phyloP scores from a whole-genome alignment of 2,113 vertebrate species.

The human (Homo sapiens) region GRCh38 chrX:145338001-145338500 shows the following conservation, averaged over 20 bases:
- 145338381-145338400: neutral
- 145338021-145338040: neutral
- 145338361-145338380: neutral
- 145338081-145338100: neutral
- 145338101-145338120: neutral
- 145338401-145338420: neutral
- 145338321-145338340: neutral
- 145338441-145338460: neutral
- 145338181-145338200: neutral
- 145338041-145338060: neutral
- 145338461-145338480: neutral
- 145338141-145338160: neutral
- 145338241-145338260: neutral
- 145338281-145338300: neutral
- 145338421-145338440: neutral
- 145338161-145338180: neutral
- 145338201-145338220: neutral
- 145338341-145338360: neutral
- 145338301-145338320: neutral
- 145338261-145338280: neutral
- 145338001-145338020: neutral
- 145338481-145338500: neutral
- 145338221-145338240: neutral
- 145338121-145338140: neutral
- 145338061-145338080: neutral